phyloP scores from a whole-genome alignment of 1,140 invertebrate genomes.

The Diorhabda sublineata region DNA sequence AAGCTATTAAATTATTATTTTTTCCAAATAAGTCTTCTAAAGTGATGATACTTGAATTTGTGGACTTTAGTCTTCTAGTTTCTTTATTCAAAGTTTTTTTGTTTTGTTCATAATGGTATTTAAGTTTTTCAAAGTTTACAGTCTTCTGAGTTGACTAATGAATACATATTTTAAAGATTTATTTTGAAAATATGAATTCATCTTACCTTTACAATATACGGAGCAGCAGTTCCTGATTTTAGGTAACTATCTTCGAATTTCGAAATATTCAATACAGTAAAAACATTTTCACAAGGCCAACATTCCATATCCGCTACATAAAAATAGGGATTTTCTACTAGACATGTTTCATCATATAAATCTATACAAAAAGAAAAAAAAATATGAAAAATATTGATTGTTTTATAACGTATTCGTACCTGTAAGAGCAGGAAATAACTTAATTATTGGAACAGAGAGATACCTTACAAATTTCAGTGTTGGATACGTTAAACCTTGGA shows the following conservation, averaged over 20 bases:
- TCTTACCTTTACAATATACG: slow-evolving; percentile 40
- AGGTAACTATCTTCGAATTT: slow-evolving; percentile 33
- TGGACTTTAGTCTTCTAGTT: slow-evolving; percentile 52
- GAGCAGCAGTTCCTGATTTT: slow-evolving; percentile 39
- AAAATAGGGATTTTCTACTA: slow-evolving; percentile 73
- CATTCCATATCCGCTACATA: slow-evolving; percentile 68
- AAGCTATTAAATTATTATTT: slow-evolving; percentile 16
- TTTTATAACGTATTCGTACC: slow-evolving; percentile 24
- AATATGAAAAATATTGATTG: neutral
- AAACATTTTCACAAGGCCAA: slow-evolving; percentile 66
- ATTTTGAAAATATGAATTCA: neutral
- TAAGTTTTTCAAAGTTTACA: slow-evolving; percentile 46
- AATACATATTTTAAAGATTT: slow-evolving; percentile 4
- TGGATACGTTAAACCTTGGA: slow-evolving; percentile 53
- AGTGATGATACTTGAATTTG: slow-evolving; percentile 46
- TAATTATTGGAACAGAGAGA: slow-evolving; percentile 51
- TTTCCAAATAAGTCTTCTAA: slow-evolving; percentile 26
- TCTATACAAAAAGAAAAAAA: slow-evolving; percentile 51
- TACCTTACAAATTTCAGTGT: slow-evolving; percentile 50
- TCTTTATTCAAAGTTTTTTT: slow-evolving; percentile 53
- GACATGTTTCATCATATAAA: slow-evolving; percentile 73
- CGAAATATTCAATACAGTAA: slow-evolving; percentile 51
- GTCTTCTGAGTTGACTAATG: slow-evolving; percentile 45
- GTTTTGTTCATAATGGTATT: slow-evolving; percentile 49
- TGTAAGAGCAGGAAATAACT: slow-evolving; percentile 49